phyloP scores from a whole-genome alignment of 2,113 vertebrate genomes.

The Ictidomys tridecemlineatus region DNA sequence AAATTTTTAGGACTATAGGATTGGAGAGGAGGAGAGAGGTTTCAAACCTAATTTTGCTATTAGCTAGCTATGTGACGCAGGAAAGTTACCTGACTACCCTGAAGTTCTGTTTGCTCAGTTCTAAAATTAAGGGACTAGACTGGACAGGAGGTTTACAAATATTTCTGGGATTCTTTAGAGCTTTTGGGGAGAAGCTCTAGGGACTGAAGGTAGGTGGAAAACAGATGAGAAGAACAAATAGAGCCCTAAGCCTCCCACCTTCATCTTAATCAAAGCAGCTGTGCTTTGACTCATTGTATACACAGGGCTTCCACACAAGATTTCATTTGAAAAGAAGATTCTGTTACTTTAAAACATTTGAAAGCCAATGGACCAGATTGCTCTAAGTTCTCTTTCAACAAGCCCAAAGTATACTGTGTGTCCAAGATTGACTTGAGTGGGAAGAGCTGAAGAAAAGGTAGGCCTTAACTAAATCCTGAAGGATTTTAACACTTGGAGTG shows the following conservation, averaged over 20 bases:
- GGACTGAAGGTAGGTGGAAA: slow-evolving; percentile 5
- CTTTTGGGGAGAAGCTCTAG: background rate
- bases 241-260: slow-evolving; percentile 27
- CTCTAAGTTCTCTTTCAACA: slow-evolving; percentile 46
- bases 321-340: slow-evolving; percentile 52
- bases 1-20: slow-evolving; percentile 60
- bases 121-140: slow-evolving; percentile 63
- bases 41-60: slow-evolving; percentile 64
- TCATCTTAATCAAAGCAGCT: slow-evolving; percentile 53
- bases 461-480: slow-evolving; percentile 57
- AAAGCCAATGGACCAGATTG: slow-evolving; percentile 46
- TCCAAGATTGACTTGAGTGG: slow-evolving; percentile 42
- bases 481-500: slow-evolving; percentile 43
- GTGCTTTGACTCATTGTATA: background rate
- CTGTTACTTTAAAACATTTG: slow-evolving; percentile 57
- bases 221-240: slow-evolving; percentile 59
- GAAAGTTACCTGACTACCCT: slow-evolving; percentile 40
- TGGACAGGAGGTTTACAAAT: slow-evolving; percentile 61
- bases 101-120: slow-evolving; percentile 49
- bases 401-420: slow-evolving; percentile 21
- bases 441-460: slow-evolving; percentile 20
- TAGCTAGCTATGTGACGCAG: slow-evolving; percentile 55
- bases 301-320: slow-evolving; percentile 43
- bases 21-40: slow-evolving; percentile 47
- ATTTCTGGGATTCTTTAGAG: slow-evolving; percentile 44